A percentile compares a stretch with the other conserved stretches of the same genome.
phyloP scores from a whole-genome alignment of 2,797 vertebrate species.

The Psittacula derbiana region DNA sequence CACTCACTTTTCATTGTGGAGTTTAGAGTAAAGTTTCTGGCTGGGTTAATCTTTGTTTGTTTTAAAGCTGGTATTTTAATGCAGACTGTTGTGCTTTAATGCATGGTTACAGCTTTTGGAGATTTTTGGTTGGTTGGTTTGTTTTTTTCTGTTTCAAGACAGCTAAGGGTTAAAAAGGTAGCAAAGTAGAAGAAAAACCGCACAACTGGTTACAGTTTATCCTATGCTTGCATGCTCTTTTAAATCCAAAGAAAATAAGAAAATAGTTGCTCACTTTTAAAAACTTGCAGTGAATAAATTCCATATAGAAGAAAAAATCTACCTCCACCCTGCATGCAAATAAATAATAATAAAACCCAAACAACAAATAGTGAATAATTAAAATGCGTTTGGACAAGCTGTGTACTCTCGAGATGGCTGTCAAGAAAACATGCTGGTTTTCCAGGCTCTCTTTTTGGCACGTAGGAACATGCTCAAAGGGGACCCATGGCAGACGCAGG shows the following conservation, averaged over 20 bases:
- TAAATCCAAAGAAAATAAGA: not conserved
- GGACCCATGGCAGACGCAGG: too few species aligned
- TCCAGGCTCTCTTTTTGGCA: not conserved
- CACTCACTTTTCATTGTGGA: not conserved
- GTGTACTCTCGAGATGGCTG: not conserved
- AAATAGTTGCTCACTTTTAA: not conserved
- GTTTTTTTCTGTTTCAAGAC: not conserved
- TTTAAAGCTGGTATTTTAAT: not conserved
- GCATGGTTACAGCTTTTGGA: not conserved
- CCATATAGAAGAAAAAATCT: not conserved
- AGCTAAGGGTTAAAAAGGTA: not conserved
- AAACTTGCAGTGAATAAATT: not conserved
- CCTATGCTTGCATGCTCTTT: not conserved
- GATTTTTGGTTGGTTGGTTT: not conserved
- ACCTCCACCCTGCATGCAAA: not conserved
- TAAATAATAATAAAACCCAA: not conserved
- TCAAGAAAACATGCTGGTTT: not conserved
- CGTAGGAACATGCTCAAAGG: not conserved
- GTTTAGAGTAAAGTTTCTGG: not conserved
- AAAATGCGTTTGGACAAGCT: not conserved
- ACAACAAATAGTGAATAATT: not conserved
- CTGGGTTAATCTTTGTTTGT: not conserved
- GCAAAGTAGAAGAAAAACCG: not conserved
- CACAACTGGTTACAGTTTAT: not conserved
- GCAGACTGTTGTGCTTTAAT: not conserved